Conservation (phyloP, 2,797 vertebrate species). For the Peromyscus eremicus region DNA sequence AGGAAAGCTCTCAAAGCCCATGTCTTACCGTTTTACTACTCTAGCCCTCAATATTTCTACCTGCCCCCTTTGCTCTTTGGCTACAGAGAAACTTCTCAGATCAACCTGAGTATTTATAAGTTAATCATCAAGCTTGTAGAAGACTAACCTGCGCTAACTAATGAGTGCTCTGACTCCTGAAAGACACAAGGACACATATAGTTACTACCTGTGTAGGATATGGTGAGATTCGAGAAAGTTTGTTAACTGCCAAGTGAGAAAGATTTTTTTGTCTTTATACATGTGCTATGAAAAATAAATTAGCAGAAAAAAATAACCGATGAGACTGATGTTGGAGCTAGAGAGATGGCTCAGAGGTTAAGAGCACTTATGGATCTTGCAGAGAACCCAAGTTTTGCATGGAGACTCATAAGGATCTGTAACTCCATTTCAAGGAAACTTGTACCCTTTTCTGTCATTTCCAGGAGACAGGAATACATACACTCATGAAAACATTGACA, state of each 20-base stretch:
- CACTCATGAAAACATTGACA: not conserved
- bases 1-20: not conserved
- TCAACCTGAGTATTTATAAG: not conserved
- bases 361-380: not conserved
- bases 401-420: not conserved
- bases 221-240: not conserved
- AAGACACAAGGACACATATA: not conserved
- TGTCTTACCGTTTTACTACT: not conserved
- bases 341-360: not conserved
- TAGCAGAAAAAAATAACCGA: not conserved
- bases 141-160: not conserved
- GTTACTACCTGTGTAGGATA: not conserved
- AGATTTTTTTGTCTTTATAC: not conserved
- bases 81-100: not conserved
- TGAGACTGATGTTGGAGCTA: not conserved
- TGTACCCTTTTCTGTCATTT: not conserved
- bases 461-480: not conserved
- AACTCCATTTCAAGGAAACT: not conserved
- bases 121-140: not conserved
- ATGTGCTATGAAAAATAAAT: conserved; percentile 27
- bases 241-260: not conserved
- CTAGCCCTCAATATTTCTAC: not conserved
- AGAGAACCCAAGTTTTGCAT: not conserved
- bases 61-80: not conserved
- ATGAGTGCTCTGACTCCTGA: not conserved